phyloP scores from a whole-genome alignment of 2,113 vertebrate genomes.

The Heptranchias perlo region DNA sequence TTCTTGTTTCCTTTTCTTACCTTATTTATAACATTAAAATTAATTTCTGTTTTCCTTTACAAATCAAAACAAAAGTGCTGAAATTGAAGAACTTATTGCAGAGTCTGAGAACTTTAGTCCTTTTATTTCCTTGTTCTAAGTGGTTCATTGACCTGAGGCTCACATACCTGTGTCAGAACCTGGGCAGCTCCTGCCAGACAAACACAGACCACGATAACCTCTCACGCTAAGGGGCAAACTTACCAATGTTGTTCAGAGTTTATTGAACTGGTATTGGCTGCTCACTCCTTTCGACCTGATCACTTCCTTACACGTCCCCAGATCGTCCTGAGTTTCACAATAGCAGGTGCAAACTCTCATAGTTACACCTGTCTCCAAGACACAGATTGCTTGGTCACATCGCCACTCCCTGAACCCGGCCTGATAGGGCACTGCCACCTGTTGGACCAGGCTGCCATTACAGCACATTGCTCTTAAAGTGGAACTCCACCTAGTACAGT shows the following conservation, averaged over 20 bases:
- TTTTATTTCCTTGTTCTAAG: slow-evolving; percentile 7
- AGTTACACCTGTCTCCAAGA: not conserved
- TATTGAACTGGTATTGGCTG: not conserved
- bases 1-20: not conserved
- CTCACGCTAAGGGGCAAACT: not conserved
- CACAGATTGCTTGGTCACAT: not conserved
- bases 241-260: not conserved
- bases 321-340: not conserved
- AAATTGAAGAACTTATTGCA: not conserved
- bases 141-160: not conserved
- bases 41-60: not conserved
- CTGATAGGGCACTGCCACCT: not conserved
- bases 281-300: not conserved
- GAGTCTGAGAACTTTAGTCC: not conserved
- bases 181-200: not conserved
- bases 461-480: not conserved
- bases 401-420: not conserved
- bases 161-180: not conserved
- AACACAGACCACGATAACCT: not conserved
- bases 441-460: not conserved
- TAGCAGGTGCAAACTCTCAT: not conserved
- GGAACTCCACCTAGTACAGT: not conserved
- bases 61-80: not conserved
- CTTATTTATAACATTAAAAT: not conserved
- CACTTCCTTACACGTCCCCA: not conserved